Conservation (phyloP, 2,797 vertebrate genomes). For the Glyptemys insculpta region DNA sequence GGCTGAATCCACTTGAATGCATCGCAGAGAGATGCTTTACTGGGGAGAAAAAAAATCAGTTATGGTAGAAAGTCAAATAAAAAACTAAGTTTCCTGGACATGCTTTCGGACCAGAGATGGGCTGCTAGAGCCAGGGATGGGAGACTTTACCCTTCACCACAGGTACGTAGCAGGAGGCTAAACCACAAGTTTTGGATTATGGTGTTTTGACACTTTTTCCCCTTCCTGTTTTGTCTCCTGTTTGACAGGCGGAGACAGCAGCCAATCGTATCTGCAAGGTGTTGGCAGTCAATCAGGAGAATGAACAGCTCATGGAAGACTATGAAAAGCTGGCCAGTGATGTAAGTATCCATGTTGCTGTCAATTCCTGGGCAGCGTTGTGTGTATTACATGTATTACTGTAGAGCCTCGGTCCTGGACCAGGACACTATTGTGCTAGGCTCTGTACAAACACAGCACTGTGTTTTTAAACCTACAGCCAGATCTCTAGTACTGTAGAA, state of each 20-base stretch:
- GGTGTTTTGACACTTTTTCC: conserved; percentile 9
- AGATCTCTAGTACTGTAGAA: neutral
- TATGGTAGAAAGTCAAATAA: neutral
- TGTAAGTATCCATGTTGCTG: conserved; percentile 85
- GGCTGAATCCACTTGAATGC: neutral
- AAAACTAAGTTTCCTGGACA: neutral
- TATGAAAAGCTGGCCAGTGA: conserved; percentile 98
- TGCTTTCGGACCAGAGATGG: neutral
- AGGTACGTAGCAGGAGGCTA: conserved; percentile 23
- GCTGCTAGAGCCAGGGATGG: neutral
- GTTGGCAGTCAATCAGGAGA: conserved; percentile 98
- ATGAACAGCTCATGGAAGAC: conserved; percentile 99
- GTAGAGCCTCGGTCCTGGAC: neutral
- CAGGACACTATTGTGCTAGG: neutral
- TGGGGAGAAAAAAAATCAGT: neutral
- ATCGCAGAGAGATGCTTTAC: neutral
- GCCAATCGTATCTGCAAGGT: conserved; percentile 99
- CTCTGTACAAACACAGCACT: neutral
- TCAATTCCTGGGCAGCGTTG: conserved; percentile 36
- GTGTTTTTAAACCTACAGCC: neutral
- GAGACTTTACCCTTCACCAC: neutral
- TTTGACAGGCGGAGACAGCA: conserved; percentile 93
- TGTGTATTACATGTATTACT: neutral
- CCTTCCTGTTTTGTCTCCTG: conserved; percentile 60
- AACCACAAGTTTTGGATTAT: conserved; percentile 10